Evolutionary conservation across 2,797 vertebrate species (phyloP).

Genomic region (Sternarchorhynchus goeldii): DNA sequence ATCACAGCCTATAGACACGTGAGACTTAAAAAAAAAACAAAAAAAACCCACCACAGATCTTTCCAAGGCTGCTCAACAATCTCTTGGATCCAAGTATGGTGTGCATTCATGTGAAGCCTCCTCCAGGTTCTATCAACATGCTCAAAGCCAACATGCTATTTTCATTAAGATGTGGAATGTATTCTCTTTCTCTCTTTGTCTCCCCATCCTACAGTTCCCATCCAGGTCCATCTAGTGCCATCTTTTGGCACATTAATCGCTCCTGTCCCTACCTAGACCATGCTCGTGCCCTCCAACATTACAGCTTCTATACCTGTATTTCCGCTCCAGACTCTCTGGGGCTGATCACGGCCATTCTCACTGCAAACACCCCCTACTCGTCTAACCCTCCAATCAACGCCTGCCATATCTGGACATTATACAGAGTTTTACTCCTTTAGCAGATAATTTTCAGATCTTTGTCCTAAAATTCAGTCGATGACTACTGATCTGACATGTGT

Average conservation of each 20-base stretch:
- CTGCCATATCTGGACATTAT: conserved; percentile 54
- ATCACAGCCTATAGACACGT: conserved; percentile 44
- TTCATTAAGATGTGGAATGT: conserved; percentile 71
- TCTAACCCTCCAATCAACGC: conserved; percentile 31
- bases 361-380: conserved; percentile 28
- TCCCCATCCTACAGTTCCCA: conserved; percentile 56
- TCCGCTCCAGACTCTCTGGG: conserved; percentile 46
- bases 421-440: not conserved
- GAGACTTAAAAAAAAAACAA: conserved; percentile 23
- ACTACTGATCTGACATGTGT: not conserved
- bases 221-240: conserved; percentile 66
- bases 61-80: conserved; percentile 38
- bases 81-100: conserved; percentile 49
- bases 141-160: conserved; percentile 81
- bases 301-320: conserved; percentile 37
- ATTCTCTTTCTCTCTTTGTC: conserved; percentile 40
- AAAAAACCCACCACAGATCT: conserved; percentile 53
- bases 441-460: conserved; percentile 29
- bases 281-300: conserved; percentile 65
- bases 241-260: conserved; percentile 64
- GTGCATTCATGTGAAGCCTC: conserved; percentile 61
- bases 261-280: conserved; percentile 60
- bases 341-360: conserved; percentile 54
- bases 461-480: conserved; percentile 30
- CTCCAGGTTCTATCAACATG: conserved; percentile 77